Percentiles rank a stretch among this genome's conserved stretches.
These are phyloP conservation scores for Colius striatus DNA, from an alignment of 2,113 vertebrate species.

Conservation along the genomic window DNA sequence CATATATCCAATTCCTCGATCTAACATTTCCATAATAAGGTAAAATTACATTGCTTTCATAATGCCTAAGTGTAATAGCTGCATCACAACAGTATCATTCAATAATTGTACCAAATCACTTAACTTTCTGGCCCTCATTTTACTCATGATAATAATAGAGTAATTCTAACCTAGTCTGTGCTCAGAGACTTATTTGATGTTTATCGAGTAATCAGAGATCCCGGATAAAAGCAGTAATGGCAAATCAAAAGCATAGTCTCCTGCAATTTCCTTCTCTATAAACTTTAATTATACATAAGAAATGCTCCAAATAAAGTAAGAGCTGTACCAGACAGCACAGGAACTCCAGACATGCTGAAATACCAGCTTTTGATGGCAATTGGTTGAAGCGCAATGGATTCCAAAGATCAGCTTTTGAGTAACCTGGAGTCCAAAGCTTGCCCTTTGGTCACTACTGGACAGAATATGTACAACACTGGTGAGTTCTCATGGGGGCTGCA, in stretches of 20 bases:
- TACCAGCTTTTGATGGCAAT: neutral
- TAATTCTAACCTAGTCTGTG: constrained; percentile 2
- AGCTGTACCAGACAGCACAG: neutral
- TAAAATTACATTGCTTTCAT: constrained; percentile 7
- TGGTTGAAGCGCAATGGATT: neutral
- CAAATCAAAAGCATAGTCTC: constrained; percentile 23
- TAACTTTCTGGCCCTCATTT: constrained; percentile 16
- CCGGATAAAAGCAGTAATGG: constrained; percentile 14
- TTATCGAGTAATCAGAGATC: neutral
- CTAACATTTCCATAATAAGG: neutral
- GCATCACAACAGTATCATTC: neutral
- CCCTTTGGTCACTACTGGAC: neutral
- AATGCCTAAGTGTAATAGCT: neutral
- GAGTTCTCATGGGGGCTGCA: neutral
- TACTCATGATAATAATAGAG: neutral
- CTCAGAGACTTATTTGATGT: constrained; percentile 1
- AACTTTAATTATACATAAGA: neutral
- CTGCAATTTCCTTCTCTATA: neutral
- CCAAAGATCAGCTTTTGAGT: neutral
- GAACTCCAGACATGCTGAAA: neutral
- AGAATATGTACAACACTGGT: rapidly evolving
- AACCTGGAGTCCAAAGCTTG: neutral
- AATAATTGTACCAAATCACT: neutral
- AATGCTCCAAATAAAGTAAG: neutral
- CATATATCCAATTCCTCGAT: neutral